A percentile compares a stretch with the other conserved stretches of the same genome.
These are phyloP conservation scores for Cygnus atratus DNA, from an alignment of 2,113 vertebrate genomes.

Conservation along the genomic window DNA sequence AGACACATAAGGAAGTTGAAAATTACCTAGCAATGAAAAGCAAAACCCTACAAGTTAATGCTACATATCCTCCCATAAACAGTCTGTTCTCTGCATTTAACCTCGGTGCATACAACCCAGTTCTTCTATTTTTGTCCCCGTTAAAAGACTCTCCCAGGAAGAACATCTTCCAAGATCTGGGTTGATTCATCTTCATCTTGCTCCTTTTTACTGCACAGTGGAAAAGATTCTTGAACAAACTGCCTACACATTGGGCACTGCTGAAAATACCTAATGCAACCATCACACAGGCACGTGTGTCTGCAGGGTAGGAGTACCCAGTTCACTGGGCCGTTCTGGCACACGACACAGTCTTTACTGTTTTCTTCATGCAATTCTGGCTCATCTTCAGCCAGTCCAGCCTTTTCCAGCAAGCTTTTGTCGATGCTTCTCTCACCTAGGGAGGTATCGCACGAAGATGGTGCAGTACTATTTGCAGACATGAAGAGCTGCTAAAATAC, in stretches of 20 bases:
- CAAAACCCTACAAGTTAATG: background rate
- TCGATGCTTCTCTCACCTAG: slow-evolving; percentile 34
- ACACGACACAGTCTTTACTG: slow-evolving; percentile 91
- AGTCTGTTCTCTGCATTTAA: slow-evolving; percentile 33
- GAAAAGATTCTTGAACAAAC: slow-evolving; percentile 89
- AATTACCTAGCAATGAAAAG: slow-evolving; percentile 25
- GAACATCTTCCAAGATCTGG: background rate
- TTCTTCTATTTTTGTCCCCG: background rate
- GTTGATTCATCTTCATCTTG: slow-evolving; percentile 48
- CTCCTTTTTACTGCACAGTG: slow-evolving; percentile 75
- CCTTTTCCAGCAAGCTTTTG: slow-evolving; percentile 70
- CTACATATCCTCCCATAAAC: slow-evolving; percentile 29
- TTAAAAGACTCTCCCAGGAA: slow-evolving; percentile 2
- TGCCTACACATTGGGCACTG: slow-evolving; percentile 96
- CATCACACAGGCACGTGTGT: slow-evolving; percentile 90
- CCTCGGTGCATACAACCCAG: background rate
- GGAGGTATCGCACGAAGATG: background rate
- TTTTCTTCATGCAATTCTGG: slow-evolving; percentile 65
- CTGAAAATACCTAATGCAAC: slow-evolving; percentile 85
- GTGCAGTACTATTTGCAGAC: slow-evolving; percentile 81
- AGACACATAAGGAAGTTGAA: slow-evolving; percentile 14
- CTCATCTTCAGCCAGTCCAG: slow-evolving; percentile 59
- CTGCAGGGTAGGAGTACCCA: slow-evolving; percentile 92
- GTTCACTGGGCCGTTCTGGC: slow-evolving; percentile 90
- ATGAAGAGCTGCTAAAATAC: slow-evolving; percentile 91